phyloP scores from a whole-genome alignment of 2,113 vertebrate species.

The Camelus bactrianus region DNA sequence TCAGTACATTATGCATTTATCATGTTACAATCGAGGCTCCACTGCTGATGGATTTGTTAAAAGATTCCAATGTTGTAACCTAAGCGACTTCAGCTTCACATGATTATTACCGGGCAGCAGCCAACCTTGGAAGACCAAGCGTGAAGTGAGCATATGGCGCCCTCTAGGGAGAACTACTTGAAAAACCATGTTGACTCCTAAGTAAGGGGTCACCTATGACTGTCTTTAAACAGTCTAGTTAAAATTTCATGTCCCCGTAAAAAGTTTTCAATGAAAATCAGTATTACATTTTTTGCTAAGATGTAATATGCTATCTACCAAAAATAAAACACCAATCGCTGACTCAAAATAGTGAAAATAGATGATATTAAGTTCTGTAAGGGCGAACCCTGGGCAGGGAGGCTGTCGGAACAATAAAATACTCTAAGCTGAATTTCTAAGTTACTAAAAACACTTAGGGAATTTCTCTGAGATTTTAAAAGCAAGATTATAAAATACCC shows the following conservation, averaged over 20 bases:
- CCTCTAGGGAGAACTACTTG: constrained; percentile 86
- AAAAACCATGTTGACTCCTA: constrained; percentile 34
- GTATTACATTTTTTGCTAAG: not conserved
- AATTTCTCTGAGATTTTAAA: not conserved
- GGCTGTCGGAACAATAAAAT: not conserved
- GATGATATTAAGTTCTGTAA: not conserved
- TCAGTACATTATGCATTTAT: not conserved
- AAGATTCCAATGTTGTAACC: not conserved
- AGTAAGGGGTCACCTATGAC: not conserved
- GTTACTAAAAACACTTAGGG: not conserved
- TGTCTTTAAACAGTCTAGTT: not conserved
- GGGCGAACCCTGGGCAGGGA: not conserved
- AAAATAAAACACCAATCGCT: not conserved
- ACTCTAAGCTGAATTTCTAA: not conserved
- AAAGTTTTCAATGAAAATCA: not conserved
- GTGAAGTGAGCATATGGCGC: constrained; percentile 78
- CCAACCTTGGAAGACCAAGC: not conserved
- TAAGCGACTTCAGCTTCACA: not conserved
- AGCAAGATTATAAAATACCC: not conserved
- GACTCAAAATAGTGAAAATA: constrained; percentile 10
- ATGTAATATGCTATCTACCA: not conserved
- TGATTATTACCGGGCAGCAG: fast-evolving
- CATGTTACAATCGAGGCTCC: not conserved
- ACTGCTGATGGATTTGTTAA: not conserved
- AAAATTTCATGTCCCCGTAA: constrained; percentile 8